These are phyloP conservation scores for Ditylenchus weischeri DNA, from an alignment of 2,888 invertebrate genomes.

Conservation along the genomic window DNA sequence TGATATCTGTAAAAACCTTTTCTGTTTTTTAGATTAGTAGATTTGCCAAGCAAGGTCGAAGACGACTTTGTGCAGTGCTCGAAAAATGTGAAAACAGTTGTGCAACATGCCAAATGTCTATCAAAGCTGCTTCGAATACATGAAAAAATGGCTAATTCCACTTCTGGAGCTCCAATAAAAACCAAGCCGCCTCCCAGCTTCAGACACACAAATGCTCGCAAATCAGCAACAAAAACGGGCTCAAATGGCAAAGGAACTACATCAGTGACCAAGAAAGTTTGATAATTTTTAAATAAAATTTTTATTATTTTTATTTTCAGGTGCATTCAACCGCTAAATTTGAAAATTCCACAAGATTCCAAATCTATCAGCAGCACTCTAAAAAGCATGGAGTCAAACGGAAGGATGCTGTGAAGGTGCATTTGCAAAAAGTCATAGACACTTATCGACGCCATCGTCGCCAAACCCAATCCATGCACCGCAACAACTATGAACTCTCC, in stretches of 20 bases:
- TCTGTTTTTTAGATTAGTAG: neutral
- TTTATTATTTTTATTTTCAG: too few species aligned
- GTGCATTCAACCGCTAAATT: too few species aligned
- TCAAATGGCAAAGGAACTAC: neutral
- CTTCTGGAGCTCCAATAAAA: neutral
- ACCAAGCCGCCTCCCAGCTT: neutral
- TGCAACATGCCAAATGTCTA: conserved; percentile 9
- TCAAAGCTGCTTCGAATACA: neutral
- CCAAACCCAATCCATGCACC: neutral
- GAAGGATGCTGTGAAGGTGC: neutral
- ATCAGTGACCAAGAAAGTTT: too few species aligned
- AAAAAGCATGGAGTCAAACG: neutral
- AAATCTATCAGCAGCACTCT: too few species aligned
- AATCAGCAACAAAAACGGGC: neutral
- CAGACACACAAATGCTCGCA: too few species aligned
- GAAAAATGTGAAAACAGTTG: neutral
- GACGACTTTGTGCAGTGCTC: conserved; percentile 5
- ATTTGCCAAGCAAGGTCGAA: neutral
- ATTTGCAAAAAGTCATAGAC: neutral
- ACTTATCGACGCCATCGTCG: too few species aligned
- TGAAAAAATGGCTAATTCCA: conserved; percentile 5
- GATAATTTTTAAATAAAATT: too few species aligned
- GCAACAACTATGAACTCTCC: conserved; percentile 14
- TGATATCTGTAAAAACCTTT: neutral
- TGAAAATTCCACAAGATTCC: too few species aligned